phyloP scores from a whole-genome alignment of 2,888 invertebrate species.

The Diplolepis rosae region DNA sequence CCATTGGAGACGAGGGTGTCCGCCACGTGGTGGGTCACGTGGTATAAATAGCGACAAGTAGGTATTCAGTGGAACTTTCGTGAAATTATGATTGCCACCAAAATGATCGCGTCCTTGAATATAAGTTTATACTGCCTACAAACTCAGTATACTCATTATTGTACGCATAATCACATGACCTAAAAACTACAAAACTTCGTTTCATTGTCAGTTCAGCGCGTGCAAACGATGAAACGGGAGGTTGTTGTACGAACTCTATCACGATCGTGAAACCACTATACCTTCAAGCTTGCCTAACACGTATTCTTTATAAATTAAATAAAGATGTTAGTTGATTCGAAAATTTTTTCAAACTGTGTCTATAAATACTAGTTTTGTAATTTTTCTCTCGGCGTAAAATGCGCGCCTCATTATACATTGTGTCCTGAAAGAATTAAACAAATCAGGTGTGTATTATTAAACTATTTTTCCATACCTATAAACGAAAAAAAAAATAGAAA shows the following conservation, averaged over 20 bases:
- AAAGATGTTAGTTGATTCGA: no score
- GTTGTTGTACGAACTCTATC: background rate
- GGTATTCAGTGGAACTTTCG: background rate
- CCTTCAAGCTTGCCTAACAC: background rate
- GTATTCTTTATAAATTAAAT: no score
- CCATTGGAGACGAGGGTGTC: background rate
- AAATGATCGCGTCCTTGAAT: constrained; percentile 17
- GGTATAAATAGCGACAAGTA: constrained; percentile 16
- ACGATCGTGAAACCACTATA: background rate
- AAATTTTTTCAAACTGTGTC: no score
- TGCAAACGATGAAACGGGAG: background rate
- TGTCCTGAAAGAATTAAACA: no score
- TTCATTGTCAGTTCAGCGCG: background rate
- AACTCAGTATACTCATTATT: constrained; percentile 3
- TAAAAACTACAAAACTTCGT: constrained; percentile 6
- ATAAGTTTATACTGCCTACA: background rate
- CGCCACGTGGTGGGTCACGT: constrained; percentile 13
- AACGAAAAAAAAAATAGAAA: no score
- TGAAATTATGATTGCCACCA: constrained; percentile 21
- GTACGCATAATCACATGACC: constrained; percentile 5
- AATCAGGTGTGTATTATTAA: no score
- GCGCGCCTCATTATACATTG: no score
- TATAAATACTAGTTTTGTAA: no score
- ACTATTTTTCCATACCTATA: no score
- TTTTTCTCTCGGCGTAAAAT: no score